Evolutionary conservation across 2,888 invertebrate genomes (phyloP).

Genomic region (Hydriomena furcata): DNA sequence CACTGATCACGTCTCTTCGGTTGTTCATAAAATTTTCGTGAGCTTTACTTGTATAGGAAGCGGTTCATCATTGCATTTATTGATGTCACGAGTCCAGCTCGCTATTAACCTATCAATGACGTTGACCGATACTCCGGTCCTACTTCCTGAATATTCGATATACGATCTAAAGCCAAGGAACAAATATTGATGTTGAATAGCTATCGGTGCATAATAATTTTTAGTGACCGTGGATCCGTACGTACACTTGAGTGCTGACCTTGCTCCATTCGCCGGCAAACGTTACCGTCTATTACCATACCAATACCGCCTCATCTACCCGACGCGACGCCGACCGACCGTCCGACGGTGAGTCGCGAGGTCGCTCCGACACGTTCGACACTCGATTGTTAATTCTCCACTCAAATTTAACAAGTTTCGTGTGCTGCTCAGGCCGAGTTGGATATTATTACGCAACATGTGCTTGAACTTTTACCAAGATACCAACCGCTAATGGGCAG

Average conservation of each 20-base stretch:
- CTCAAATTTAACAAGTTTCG: conserved; percentile 21
- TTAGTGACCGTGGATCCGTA: conserved; percentile 54
- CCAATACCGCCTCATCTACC: conserved; percentile 52
- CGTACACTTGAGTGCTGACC: conserved; percentile 62
- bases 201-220: conserved; percentile 51
- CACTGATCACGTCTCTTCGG: conserved; percentile 35
- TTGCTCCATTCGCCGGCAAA: conserved; percentile 57
- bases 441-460: conserved; percentile 51
- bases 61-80: conserved; percentile 54
- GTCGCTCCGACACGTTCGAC: conserved; percentile 52
- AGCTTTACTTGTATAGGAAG: conserved; percentile 48
- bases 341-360: conserved; percentile 54
- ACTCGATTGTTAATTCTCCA: conserved; percentile 60
- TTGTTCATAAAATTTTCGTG: conserved; percentile 41
- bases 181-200: conserved; percentile 40
- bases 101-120: conserved; percentile 42
- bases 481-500: conserved; percentile 27
- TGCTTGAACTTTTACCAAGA: conserved; percentile 31
- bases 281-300: conserved; percentile 53
- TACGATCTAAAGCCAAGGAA: conserved; percentile 22
- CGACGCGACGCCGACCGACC: conserved; percentile 34
- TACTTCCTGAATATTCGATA: conserved; percentile 18
- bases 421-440: conserved; percentile 16
- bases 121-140: conserved; percentile 6
- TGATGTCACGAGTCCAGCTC: conserved; percentile 58